Percentiles rank a stretch among this genome's conserved stretches.
Conservation (phyloP, 2,888 invertebrate species). For the Lepidochrysops patricia region DNA sequence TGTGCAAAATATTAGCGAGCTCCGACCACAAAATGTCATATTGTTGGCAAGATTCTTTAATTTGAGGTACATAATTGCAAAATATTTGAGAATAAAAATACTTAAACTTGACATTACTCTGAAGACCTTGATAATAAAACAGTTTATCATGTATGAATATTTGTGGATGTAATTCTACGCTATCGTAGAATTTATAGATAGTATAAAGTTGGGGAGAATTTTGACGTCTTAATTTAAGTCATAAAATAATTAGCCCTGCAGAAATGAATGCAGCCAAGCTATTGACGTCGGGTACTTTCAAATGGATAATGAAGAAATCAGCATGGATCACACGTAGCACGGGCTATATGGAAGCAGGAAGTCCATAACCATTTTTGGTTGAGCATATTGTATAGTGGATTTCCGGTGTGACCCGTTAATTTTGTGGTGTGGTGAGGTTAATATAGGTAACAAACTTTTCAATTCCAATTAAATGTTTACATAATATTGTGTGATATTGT, state of each 20-base stretch:
- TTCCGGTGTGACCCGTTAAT: not conserved
- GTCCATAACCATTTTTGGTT: not conserved
- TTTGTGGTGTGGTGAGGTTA: not conserved
- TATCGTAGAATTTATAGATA: too few species aligned
- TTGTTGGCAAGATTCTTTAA: not conserved
- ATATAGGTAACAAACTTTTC: not conserved
- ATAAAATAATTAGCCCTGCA: not conserved
- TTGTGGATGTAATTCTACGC: too few species aligned
- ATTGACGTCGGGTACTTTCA: not conserved
- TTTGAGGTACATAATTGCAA: not conserved
- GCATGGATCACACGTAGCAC: conserved; percentile 1
- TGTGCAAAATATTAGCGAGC: conserved; percentile 4
- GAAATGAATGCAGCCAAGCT: not conserved
- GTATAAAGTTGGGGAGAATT: too few species aligned
- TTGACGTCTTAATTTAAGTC: too few species aligned
- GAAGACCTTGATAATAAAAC: too few species aligned
- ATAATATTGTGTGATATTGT: not conserved
- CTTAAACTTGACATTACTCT: too few species aligned
- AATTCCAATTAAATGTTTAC: not conserved
- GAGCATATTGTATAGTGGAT: not conserved
- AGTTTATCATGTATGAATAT: too few species aligned
- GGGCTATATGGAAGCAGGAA: not conserved
- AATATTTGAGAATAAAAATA: not conserved
- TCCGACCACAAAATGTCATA: not conserved
- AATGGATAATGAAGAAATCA: not conserved